A percentile compares a stretch with the other conserved stretches of the same genome.
These are phyloP conservation scores for Gracilinanus agilis DNA, from an alignment of 2,113 vertebrate genomes.

Conservation along the genomic window DNA sequence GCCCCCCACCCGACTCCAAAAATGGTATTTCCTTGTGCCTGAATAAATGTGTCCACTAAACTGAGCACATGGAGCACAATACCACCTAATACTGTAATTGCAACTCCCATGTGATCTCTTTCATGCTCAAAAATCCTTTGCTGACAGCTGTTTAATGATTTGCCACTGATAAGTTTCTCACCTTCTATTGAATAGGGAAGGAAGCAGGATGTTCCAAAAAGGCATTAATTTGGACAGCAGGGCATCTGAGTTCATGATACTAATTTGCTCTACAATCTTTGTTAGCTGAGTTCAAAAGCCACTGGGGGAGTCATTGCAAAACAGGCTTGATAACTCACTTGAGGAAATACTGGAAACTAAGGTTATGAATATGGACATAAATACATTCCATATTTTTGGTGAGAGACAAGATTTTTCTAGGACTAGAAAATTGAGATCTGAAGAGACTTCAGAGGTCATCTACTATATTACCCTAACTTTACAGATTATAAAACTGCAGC, in stretches of 20 bases:
- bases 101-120: constrained; percentile 17
- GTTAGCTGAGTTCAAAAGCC: constrained; percentile 21
- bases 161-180: constrained; percentile 42
- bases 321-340: constrained; percentile 9
- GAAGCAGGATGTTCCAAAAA: constrained; percentile 26
- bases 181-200: constrained; percentile 45
- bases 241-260: constrained; percentile 21
- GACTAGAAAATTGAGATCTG: background rate
- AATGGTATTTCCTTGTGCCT: constrained; percentile 17
- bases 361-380: background rate
- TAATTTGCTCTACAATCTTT: background rate
- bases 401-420: background rate
- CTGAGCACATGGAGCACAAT: background rate
- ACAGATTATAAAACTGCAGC: background rate
- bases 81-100: background rate
- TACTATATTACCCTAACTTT: background rate
- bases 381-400: background rate
- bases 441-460: background rate
- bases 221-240: constrained; percentile 38
- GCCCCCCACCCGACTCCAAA: background rate
- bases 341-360: background rate
- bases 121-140: background rate
- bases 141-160: constrained; percentile 17
- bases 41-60: constrained; percentile 14
- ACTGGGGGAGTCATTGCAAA: background rate